Evolutionary conservation across 1,140 invertebrate genomes (phyloP).

Genomic region (Cheumatopsyche charites): DNA sequence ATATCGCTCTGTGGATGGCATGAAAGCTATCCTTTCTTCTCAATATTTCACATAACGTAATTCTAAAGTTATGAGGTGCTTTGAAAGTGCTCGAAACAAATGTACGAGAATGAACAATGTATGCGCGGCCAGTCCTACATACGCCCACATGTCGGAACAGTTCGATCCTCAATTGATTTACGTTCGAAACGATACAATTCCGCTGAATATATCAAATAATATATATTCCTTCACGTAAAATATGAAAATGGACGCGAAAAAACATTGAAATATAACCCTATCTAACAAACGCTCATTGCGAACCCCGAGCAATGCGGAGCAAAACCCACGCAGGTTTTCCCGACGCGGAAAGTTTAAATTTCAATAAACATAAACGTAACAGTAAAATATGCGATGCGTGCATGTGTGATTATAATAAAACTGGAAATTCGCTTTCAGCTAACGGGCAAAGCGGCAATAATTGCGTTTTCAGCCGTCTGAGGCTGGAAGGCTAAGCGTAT

Average conservation of each 20-base stretch:
- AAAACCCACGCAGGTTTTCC: no score
- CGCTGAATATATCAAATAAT: background rate
- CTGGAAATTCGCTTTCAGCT: no score
- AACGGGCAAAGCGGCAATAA: no score
- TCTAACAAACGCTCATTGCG: no score
- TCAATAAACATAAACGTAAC: no score
- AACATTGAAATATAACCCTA: no score
- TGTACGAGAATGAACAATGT: conserved; percentile 14
- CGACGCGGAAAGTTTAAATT: no score
- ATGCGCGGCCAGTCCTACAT: conserved; percentile 2
- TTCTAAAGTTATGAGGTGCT: conserved; percentile 17
- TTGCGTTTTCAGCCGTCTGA: background rate
- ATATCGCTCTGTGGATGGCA: conserved; percentile 11
- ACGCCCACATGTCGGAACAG: conserved; percentile 31
- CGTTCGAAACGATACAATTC: background rate
- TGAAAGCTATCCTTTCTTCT: background rate
- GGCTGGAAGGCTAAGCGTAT: background rate
- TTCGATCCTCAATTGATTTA: conserved; percentile 26
- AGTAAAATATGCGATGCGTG: no score
- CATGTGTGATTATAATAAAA: no score
- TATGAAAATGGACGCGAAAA: no score
- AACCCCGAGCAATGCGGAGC: no score
- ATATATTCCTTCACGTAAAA: no score
- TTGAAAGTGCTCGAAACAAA: conserved; percentile 27
- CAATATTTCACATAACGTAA: conserved; percentile 18